Evolutionary conservation across 2,797 vertebrate species (phyloP), one percentile per base, ranked within the genome.

Genomic region (Hoplostethus atlanticus): DNA sequence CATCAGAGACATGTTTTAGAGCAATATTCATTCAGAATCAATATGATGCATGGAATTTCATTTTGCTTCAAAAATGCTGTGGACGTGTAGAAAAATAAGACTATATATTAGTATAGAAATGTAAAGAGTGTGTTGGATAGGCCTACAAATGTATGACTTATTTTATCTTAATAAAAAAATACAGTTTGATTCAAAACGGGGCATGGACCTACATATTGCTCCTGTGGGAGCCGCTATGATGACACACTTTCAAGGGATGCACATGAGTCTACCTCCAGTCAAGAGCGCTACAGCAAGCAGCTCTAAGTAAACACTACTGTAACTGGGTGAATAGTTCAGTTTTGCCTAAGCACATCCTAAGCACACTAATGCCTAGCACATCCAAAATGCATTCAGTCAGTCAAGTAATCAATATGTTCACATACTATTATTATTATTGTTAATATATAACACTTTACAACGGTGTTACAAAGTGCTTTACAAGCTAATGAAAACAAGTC

Each of bases 301-400:
- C 31, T 71, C n/a, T 25, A 21, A 56, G 57, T 25, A 34, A 71
- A 68, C 71, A 21, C 36, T 36, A 52, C n/a, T 6, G 42, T 28
- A 28, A 28, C 28, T 28, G 13, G 31, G 25, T 63, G 2, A 64
- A 47, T 17, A 15, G 12, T 48, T 51, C 0, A 25, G 11, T 10
- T 53, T 40, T 53, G 21, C 21, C 21, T 21, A 21, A 21, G 21
- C 21, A 21, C 21, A 21, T 21, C 21, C 21, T 21, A 21, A 21
- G 21, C 21, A 21, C 21, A 65, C 44, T 3, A 16, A 16, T 34
- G 55, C 9, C n/a, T 50, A 21, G 2, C 13, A n/a, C 16, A 50
- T 48, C 47, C 47, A 50, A 50, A 50, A 50, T 50, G 13, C 44
- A 46, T n/a, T n/a, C n/a, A n/a, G 16, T 50, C 6, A 21, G 7